Evolutionary conservation across 2,888 invertebrate genomes (phyloP), one percentile per base, ranked within the genome.

Genomic region (Eumacrocentrus americanus): DNA sequence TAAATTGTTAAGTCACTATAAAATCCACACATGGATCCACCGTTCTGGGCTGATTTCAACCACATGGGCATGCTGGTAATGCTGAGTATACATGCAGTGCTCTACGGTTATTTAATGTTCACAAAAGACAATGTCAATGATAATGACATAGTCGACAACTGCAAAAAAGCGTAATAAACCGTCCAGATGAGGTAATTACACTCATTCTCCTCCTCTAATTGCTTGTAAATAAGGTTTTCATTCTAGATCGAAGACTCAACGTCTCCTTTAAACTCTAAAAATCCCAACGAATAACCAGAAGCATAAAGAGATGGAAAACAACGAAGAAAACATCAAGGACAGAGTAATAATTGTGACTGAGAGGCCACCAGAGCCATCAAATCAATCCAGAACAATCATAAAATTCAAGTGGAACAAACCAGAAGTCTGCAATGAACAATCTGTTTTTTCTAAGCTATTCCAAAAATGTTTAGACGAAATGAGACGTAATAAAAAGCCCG

Each of bases 41-140:
- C 66, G 18, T 59, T 65, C 20, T 66, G 65, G 64, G 40, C 57
- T 5, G 37, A 55, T 47, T 59, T 63, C 18, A 61, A 65, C 58
- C 48, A 62, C 0, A 53, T 14, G 3, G 53, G 50, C 5, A 23
- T 61, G 48, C 9, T 65, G 2, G 9, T 60, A 2, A 58, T 63
- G 14, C 52, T 60, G 20, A 35, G 58, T 37, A 3, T 59, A 7
- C 64, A 67, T 14, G 55, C 61, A 20, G 48, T 53, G 4, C 16
- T 63, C 2, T 62, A 51, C 9, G 54, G 59, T 11, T 63, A 62
- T 37, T 11, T 54, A 35, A 37, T 47, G n/a, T 2, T 37, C 46
- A 46, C 35, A 9, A 56, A 35, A 37, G 35, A 47, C 14, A 47
- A 35, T n/a, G 37, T 22, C 3, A 38, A 47, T 23, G 14, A 11